phyloP scores from a whole-genome alignment of 2,888 invertebrate genomes.

The Uropetala carovei region DNA sequence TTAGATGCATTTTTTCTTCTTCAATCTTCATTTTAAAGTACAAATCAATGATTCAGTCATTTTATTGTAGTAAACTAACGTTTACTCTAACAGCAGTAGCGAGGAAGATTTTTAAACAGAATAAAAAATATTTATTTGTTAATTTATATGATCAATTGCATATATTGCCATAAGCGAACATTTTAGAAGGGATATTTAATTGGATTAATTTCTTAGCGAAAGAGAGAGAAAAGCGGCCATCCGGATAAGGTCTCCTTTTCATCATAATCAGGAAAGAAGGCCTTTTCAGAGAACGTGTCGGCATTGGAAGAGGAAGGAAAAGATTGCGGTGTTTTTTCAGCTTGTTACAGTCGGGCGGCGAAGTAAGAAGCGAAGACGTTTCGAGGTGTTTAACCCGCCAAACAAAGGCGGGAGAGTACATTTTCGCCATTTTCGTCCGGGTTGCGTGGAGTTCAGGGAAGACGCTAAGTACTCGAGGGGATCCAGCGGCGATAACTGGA shows the following conservation, averaged over 20 bases:
- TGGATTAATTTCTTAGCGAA: background rate
- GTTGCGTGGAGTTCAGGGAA: background rate
- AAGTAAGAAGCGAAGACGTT: background rate
- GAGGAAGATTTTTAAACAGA: too few species aligned
- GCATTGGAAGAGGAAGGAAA: background rate
- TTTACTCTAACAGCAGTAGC: too few species aligned
- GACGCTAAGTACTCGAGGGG: slow-evolving; percentile 6
- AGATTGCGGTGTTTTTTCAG: background rate
- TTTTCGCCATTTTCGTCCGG: background rate
- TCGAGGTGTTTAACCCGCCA: background rate
- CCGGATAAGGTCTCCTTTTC: background rate
- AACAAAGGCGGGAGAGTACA: background rate
- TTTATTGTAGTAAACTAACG: too few species aligned
- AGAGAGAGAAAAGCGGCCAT: background rate
- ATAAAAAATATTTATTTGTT: too few species aligned
- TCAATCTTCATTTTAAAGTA: too few species aligned
- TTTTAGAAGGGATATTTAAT: background rate
- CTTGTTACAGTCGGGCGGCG: background rate
- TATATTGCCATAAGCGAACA: too few species aligned
- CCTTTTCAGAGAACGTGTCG: background rate
- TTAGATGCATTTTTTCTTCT: too few species aligned
- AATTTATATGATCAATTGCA: too few species aligned
- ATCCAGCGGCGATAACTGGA: slow-evolving; percentile 24
- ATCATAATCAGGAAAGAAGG: background rate
- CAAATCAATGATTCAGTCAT: too few species aligned